phyloP scores from a whole-genome alignment of 1,140 invertebrate species.

The Drosophila truncata region DNA sequence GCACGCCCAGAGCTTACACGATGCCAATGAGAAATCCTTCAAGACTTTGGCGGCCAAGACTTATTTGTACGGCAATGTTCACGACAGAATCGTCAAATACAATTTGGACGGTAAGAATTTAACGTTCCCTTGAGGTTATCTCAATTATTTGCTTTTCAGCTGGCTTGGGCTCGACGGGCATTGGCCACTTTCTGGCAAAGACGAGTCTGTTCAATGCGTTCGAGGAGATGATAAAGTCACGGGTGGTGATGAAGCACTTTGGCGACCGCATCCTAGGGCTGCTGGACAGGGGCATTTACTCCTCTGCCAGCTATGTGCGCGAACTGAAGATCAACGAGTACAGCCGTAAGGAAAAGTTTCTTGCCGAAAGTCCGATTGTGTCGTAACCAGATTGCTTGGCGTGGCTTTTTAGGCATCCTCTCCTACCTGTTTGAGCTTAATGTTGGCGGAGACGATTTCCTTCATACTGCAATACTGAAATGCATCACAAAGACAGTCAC shows the following conservation, averaged over 20 bases:
- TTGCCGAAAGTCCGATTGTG: neutral
- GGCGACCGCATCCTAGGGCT: constrained; percentile 49
- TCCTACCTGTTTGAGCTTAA: constrained; percentile 70
- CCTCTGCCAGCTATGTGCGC: constrained; percentile 50
- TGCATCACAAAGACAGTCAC: constrained; percentile 61
- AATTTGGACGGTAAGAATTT: constrained; percentile 57
- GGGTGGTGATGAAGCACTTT: constrained; percentile 54
- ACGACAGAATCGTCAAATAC: constrained; percentile 53
- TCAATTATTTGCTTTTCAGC: constrained; percentile 30
- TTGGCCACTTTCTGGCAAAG: constrained; percentile 53
- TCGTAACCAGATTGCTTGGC: neutral
- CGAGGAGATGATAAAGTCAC: constrained; percentile 55
- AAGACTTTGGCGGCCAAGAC: constrained; percentile 54
- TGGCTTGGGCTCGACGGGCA: constrained; percentile 10
- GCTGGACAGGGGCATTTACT: constrained; percentile 63
- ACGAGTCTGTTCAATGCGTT: constrained; percentile 55
- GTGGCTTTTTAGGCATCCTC: constrained; percentile 42
- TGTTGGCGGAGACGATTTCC: constrained; percentile 37
- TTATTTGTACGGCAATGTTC: constrained; percentile 62
- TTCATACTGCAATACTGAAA: constrained; percentile 48
- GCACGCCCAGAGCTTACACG: constrained; percentile 51
- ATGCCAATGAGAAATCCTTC: constrained; percentile 51
- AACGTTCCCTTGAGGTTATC: neutral
- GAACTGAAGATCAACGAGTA: constrained; percentile 70
- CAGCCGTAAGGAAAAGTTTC: constrained; percentile 48